These are phyloP conservation scores for Ceratosolen solmsi DNA, from an alignment of 1,140 invertebrate species.

Conservation along the genomic window DNA sequence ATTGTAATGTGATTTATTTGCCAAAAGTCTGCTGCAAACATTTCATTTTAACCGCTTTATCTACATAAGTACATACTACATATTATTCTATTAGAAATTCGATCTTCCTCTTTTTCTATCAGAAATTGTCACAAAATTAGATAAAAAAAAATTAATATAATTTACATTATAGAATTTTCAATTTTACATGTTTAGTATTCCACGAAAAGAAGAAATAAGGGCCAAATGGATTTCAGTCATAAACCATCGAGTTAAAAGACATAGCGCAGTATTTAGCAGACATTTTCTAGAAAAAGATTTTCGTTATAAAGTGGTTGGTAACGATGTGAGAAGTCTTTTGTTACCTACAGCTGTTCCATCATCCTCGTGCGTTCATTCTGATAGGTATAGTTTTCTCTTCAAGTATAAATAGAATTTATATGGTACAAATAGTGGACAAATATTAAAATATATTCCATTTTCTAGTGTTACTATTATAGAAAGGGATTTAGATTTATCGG, in stretches of 20 bases:
- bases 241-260: not conserved
- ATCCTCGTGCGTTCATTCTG: not conserved
- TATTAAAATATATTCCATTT: not conserved
- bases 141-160: too few relatives aligned
- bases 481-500: not conserved
- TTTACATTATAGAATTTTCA: too few relatives aligned
- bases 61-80: too few relatives aligned
- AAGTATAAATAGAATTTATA: not conserved
- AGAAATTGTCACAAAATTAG: too few relatives aligned
- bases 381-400: not conserved
- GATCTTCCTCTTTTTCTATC: too few relatives aligned
- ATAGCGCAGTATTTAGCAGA: not conserved
- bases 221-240: not conserved
- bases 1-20: too few relatives aligned
- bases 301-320: constrained; percentile 1
- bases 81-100: too few relatives aligned
- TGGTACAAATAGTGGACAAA: not conserved
- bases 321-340: constrained; percentile 2
- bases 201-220: not conserved
- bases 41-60: too few relatives aligned
- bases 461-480: not conserved
- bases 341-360: not conserved
- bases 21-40: too few relatives aligned
- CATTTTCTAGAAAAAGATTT: constrained; percentile 9
- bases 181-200: not conserved